phyloP scores from a whole-genome alignment of 2,113 vertebrate species.

The Atractosteus spatula region DNA sequence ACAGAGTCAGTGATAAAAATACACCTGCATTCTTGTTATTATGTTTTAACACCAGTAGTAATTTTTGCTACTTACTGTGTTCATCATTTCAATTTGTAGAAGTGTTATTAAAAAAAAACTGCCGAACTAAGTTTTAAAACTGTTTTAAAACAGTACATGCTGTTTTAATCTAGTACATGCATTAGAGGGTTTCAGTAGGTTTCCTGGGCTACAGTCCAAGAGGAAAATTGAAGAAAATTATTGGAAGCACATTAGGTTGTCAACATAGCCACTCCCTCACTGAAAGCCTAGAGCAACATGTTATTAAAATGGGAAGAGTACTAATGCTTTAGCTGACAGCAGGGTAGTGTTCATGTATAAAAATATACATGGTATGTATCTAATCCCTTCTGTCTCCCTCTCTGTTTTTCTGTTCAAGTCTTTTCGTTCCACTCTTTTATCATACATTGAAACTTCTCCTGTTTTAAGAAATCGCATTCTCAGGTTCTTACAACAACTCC shows the following conservation, averaged over 20 bases:
- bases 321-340: conserved; percentile 20
- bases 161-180: conserved; percentile 59
- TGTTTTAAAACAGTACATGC: no score
- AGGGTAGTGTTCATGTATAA: conserved; percentile 20
- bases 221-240: conserved; percentile 66
- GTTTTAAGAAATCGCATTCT: no score
- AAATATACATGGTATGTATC: not conserved
- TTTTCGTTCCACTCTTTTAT: not conserved
- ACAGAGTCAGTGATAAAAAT: no score
- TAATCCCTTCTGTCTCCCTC: not conserved
- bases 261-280: conserved; percentile 50
- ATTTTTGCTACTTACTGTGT: no score
- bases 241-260: conserved; percentile 61
- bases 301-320: conserved; percentile 30
- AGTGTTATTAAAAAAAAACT: no score
- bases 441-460: not conserved
- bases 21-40: no score
- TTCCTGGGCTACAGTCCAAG: conserved; percentile 58
- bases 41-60: no score
- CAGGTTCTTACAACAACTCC: no score
- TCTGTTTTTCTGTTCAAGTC: not conserved
- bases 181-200: conserved; percentile 45
- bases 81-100: no score
- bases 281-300: conserved; percentile 42
- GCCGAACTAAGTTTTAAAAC: no score